phyloP scores from a whole-genome alignment of 2,888 invertebrate genomes.

The Drosophila paracracens region DNA sequence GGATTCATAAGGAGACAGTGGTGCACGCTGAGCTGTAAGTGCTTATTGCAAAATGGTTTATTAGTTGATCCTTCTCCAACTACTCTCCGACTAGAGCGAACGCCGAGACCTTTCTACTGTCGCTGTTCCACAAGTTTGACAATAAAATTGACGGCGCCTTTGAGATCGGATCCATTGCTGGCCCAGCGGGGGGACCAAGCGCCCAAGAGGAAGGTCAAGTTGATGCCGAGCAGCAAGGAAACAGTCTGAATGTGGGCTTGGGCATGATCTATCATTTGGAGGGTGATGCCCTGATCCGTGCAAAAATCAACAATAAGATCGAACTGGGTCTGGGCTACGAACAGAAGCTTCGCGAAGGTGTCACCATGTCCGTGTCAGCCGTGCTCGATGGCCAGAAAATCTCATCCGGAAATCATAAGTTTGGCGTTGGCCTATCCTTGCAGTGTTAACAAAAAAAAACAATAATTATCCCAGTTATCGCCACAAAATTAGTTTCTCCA shows the following conservation, averaged over 20 bases:
- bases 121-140: slow-evolving; percentile 55
- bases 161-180: slow-evolving; percentile 37
- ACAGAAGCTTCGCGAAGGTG: slow-evolving; percentile 95
- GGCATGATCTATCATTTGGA: slow-evolving; percentile 94
- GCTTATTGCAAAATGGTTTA: background rate
- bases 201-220: background rate
- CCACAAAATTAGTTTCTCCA: slow-evolving; percentile 11
- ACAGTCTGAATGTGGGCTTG: slow-evolving; percentile 93
- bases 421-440: slow-evolving; percentile 96
- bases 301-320: slow-evolving; percentile 96
- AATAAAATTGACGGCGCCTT: slow-evolving; percentile 50
- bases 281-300: slow-evolving; percentile 92
- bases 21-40: slow-evolving; percentile 95
- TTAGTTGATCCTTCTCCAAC: background rate
- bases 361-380: slow-evolving; percentile 93
- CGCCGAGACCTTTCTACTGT: slow-evolving; percentile 48
- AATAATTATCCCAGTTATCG: slow-evolving; percentile 1
- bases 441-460: slow-evolving; percentile 89
- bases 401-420: slow-evolving; percentile 97
- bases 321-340: slow-evolving; percentile 96
- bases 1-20: slow-evolving; percentile 93
- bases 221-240: slow-evolving; percentile 87
- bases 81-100: slow-evolving; percentile 31
- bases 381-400: slow-evolving; percentile 89
- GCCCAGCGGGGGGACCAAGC: background rate